phyloP scores from a whole-genome alignment of 2,888 invertebrate genomes.

The Erpobdella octoculata region DNA sequence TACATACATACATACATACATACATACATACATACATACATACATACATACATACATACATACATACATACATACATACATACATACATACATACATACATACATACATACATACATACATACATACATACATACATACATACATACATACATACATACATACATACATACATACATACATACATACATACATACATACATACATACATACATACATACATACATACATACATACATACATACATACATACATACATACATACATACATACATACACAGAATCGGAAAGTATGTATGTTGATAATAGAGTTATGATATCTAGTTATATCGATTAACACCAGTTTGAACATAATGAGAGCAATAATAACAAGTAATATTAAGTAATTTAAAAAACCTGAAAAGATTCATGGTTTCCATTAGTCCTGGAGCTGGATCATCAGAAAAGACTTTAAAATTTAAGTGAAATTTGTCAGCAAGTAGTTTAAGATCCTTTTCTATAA shows the following conservation, averaged over 20 bases:
- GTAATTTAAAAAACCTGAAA: no score
- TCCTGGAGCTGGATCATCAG: no score
- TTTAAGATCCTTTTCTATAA: no score
- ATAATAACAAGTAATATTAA: no score
- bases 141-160: constrained; percentile 9
- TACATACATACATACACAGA: not conserved
- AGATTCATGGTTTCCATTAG: no score
- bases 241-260: constrained; percentile 9
- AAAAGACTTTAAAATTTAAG: no score
- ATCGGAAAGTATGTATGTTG: no score
- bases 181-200: not conserved
- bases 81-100: not conserved
- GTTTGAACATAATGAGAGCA: no score
- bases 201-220: constrained; percentile 9
- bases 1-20: not conserved
- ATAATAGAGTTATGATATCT: no score
- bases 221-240: constrained; percentile 17
- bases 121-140: not conserved
- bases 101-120: constrained; percentile 9
- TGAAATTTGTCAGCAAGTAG: no score
- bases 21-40: constrained; percentile 13
- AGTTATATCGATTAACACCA: no score
- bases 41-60: not conserved
- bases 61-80: not conserved
- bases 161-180: not conserved